Conservation (phyloP, 2,888 invertebrate species). For the Drosophila gaucha region DNA sequence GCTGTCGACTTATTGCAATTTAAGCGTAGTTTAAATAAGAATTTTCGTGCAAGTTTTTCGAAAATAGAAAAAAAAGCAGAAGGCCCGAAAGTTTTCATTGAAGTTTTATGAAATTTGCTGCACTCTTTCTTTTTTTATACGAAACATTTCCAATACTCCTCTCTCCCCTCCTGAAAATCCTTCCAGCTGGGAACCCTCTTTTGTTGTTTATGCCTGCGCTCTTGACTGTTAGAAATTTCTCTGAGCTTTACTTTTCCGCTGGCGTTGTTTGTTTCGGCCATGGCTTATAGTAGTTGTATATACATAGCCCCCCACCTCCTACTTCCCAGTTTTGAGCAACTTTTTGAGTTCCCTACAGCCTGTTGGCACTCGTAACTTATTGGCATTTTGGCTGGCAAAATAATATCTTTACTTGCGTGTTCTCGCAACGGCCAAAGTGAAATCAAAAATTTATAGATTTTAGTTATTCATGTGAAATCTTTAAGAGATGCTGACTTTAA, state of each 20-base stretch:
- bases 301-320: not conserved
- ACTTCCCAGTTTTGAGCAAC: not conserved
- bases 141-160: not conserved
- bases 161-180: not conserved
- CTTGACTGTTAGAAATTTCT: constrained; percentile 56
- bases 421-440: constrained; percentile 56
- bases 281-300: constrained; percentile 28
- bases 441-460: constrained; percentile 78
- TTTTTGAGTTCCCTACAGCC: constrained; percentile 21
- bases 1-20: constrained; percentile 65
- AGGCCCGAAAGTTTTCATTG: constrained; percentile 51
- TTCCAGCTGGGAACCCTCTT: constrained; percentile 18
- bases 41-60: constrained; percentile 59
- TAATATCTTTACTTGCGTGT: constrained; percentile 50
- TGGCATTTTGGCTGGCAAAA: constrained; percentile 60
- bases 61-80: constrained; percentile 14
- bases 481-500: constrained; percentile 70
- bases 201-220: constrained; percentile 44
- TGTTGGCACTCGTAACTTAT: constrained; percentile 53
- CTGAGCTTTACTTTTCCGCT: constrained; percentile 40
- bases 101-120: constrained; percentile 72
- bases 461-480: constrained; percentile 78
- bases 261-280: constrained; percentile 46
- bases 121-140: constrained; percentile 24
- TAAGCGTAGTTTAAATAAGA: constrained; percentile 76